Base-by-base conservation (phyloP, 2,113 vertebrate genomes). In the Sardina pilchardus region DNA sequence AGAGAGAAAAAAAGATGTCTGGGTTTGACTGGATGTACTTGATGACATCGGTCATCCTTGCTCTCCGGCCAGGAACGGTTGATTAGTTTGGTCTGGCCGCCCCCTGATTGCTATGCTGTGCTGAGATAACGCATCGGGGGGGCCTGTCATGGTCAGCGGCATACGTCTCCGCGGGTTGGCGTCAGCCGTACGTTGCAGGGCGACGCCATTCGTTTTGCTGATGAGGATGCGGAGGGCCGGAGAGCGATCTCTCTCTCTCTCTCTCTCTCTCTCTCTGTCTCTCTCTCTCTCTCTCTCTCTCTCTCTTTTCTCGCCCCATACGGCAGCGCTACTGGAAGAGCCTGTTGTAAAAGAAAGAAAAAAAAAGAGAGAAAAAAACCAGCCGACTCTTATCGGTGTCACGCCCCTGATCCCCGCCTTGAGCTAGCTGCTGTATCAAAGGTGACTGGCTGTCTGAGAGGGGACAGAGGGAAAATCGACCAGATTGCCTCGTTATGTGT, bases 381-480 rank as follows among this genome's bases (percentile, higher is more conserved):
- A 48, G 9, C 84, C 67, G 48, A 44, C 48, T 86, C 85, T 89
- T 89, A 89, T 90, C 89, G 82, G 56, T 83, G 81, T 81, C 83
- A 90, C 86, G 81, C 71, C 84, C 81, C 86, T 82, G 53, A 63
- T 87, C 80, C 59, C 82, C 82, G 82, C 84, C 84, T 90, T 81
- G 44, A 82, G 80, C 78, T 50, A 44, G 81, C 83, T 86, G 47
- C 24, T 26, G 43, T 87, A 87, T 86, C 88, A 91, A 86, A 91
- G 87, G 88, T 89, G 81, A 86, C 86, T 89, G 81, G 85, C 86
- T 85, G 85, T 45, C 82, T 85, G 80, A 89, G 39, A 80, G 81
- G 81, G 87, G 80, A 84, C 84, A 87, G 59, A 88, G 84, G 84
- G 71, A 85, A 88, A 26, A 59, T 24, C 21, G 53, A 24, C 53